These are phyloP conservation scores for Trematomus bernacchii DNA, from an alignment of 2,797 vertebrate species.

Conservation along the genomic window DNA sequence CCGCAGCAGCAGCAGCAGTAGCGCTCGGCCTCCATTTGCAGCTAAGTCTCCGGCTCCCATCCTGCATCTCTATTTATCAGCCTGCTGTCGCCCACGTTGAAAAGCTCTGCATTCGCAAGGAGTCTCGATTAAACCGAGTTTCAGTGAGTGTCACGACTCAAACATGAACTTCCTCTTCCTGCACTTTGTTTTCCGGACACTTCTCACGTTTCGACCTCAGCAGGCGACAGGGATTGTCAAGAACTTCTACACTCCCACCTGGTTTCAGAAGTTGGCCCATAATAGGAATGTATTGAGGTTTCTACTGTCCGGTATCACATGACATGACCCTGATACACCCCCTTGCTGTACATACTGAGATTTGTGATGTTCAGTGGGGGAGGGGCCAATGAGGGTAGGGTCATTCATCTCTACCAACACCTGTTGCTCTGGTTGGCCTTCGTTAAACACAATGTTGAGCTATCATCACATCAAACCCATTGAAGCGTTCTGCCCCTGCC, in stretches of 20 bases:
- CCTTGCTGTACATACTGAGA: no score
- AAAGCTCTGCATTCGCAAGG: background rate
- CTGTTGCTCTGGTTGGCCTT: background rate
- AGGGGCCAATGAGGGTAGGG: background rate
- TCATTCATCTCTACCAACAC: background rate
- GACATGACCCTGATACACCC: background rate
- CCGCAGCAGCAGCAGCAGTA: background rate
- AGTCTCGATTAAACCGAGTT: slow-evolving; percentile 43
- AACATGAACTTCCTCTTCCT: slow-evolving; percentile 48
- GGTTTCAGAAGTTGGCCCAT: background rate
- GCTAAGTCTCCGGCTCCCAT: background rate
- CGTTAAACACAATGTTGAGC: background rate
- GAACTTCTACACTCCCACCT: background rate
- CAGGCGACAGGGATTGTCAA: background rate
- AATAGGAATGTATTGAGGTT: no score
- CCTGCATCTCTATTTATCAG: slow-evolving; percentile 46
- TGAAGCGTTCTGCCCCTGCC: background rate
- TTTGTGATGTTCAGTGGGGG: background rate
- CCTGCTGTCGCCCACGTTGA: slow-evolving; percentile 60
- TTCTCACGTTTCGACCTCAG: background rate
- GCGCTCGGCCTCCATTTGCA: background rate
- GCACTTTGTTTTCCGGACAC: background rate
- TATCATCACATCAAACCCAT: background rate
- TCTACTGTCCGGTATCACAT: background rate
- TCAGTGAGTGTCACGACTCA: background rate